Base-by-base conservation (phyloP, 2,888 invertebrate species). In the Catocala sponsa region DNA sequence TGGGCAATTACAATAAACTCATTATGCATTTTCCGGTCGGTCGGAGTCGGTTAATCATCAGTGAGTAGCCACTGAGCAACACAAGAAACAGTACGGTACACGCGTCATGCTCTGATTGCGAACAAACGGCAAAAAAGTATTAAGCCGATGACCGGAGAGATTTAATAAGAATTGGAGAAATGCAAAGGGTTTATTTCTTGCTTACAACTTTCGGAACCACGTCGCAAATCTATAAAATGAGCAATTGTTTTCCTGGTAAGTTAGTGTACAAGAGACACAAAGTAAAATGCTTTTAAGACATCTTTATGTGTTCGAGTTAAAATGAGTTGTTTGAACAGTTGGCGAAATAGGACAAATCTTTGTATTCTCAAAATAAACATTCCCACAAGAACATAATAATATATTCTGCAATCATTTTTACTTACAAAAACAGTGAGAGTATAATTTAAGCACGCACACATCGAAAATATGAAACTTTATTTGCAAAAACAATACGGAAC, bases 11-110 rank as follows among this genome's bases (percentile, higher is more conserved):
- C 80, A 87, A 88, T 86, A 85, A 85, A 83, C 87, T 88, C 84
- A 88, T 91, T 88, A 85, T 70, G 57, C 62, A 58, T 74, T 88
- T 91, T 88, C 87, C 86, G 86, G 85, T 84, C 80, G 86, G 86
- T 78, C 82, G 85, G 79, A 72, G 70, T 60, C 76, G 68, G 80
- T 80, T 87, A 84, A 89, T 88, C 85, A 50, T 63, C 47, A 55
- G 58, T 54, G 51, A 51, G 83, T 81, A 82, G 77, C 76, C 80
- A 80, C 70, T 80, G 82, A 82, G 80, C 86, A 79, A 72, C 76
- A 79, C 72, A 83, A 85, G 81, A 85, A 89, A 89, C 92, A 85
- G 90, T 92, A 91, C 87, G 78, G 85, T 81, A 86, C 88, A 78
- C 54, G 49, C 72, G 90, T 85, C 81, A 74, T 87, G 93, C 88